A percentile compares a stretch with the other conserved stretches of the same genome.
phyloP scores from a whole-genome alignment of 2,797 vertebrate genomes.

The Myioborus melanocephalus region DNA sequence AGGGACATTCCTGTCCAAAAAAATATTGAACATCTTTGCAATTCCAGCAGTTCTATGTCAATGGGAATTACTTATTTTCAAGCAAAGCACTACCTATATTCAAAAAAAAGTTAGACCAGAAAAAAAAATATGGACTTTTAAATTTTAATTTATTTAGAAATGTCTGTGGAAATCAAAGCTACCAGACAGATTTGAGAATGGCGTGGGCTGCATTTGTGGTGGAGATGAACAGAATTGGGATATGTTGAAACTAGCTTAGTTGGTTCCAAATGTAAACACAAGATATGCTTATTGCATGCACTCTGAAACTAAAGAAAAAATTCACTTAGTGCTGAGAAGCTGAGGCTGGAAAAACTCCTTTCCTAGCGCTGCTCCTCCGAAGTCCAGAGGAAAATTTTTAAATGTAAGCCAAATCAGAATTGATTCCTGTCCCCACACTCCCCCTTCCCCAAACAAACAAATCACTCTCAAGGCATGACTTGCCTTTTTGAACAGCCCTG shows the following conservation, averaged over 20 bases:
- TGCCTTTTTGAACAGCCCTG: background rate
- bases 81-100: background rate
- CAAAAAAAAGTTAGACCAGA: background rate
- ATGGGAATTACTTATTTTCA: background rate
- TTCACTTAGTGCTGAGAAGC: background rate
- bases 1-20: background rate
- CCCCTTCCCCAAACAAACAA: background rate
- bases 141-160: background rate
- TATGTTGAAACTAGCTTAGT: conserved; percentile 17
- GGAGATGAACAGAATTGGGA: background rate
- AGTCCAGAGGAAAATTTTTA: background rate
- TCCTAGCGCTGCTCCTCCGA: background rate
- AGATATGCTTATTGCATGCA: background rate
- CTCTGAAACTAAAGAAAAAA: background rate
- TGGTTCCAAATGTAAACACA: background rate
- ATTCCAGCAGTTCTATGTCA: background rate
- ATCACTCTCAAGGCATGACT: background rate
- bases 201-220: background rate
- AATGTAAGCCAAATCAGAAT: background rate
- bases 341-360: background rate
- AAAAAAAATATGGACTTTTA: background rate
- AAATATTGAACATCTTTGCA: background rate
- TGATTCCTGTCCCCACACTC: background rate
- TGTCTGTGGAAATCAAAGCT: background rate
- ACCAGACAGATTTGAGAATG: background rate